Evolutionary conservation across 2,888 invertebrate genomes (phyloP), one percentile per base, ranked within the genome.

Genomic region (Pantelozetes paolii): DNA sequence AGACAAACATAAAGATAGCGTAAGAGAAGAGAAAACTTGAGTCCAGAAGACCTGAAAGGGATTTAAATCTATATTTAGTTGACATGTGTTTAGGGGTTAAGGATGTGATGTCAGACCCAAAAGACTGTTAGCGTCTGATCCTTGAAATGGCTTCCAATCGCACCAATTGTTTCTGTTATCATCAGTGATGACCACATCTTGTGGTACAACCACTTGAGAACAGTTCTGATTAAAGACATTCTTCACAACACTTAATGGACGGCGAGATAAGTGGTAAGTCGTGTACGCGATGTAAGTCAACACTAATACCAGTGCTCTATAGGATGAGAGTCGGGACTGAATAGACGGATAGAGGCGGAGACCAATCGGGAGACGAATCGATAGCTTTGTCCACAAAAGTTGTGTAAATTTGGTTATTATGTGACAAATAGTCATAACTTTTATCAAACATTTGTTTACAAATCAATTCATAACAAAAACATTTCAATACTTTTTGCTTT

Each of bases 11-110:
- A 77, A 94, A 91, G 73, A 88, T 86, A 0, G 96, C 96, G 81
- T 97, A 97, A 0, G 91, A 88, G 82, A 96, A 92, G 0, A 97
- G 85, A 82, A 94, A 97, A 0, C 94, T 89, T 0, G 94, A 92
- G 81, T 97, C 97, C 77, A 97, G 83, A 28, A 57, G 57, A 57
- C 57, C 48, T 48, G 3, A n/a, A 11, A 48, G 20, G 6, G 20
- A 48, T 48, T 15, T 5, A 15, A 48, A 48, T n/a, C 3, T 9
- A 48, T 15, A 48, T 9, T 36, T 36, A 48, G 48, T 15, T 15
- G 6, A 9, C 15, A 48, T 42, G 3, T n/a, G 20, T 48, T 5
- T 5, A 5, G 15, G 20, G 20, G 48, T 48, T 15, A 9, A 3
- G 15, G 15, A 15, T 48, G 2, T 48, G 8, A 48, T 48, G 48